Evolutionary conservation across 1,140 invertebrate genomes (phyloP), one percentile per base, ranked within the genome.

Genomic region (Ridgeia piscesae): DNA sequence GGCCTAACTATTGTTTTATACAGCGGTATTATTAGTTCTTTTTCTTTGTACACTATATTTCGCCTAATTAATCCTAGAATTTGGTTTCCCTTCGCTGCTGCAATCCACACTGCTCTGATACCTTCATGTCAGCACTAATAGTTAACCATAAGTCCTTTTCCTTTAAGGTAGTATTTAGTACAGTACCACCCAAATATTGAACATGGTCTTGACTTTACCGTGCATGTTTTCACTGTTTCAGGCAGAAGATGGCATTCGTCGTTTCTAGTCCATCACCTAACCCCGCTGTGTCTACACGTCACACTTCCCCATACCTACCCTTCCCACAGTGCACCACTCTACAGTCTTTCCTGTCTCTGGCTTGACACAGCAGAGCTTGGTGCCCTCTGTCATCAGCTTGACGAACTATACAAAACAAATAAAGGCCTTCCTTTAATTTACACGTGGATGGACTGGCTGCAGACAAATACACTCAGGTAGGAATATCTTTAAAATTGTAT

Each of bases 381-480:
- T 1, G 89, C 92, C 17, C 89, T 94, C 77, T 94, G 94, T 93
- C 42, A 89, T 33, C 92, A 93, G 89, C 89, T 95, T 92, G 94
- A 94, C 58, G 89, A 21, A 14, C 34, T 95, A 89, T 95, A 94
- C 94, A 58, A 93, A 58, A 94, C 94, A 42, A 92, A 88, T 33
- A 33, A 21, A 17, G 58, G 89, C 6, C 94, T 94, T 93, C 94
- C 94, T 33, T 92, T 95, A 35, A 17, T 95, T 6, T 94, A 93
- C 90, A 94, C 93, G 34, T 95, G 94, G 94, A 92, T 94, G n/a
- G 93, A 94, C 91, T 94, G 94, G 94, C 92, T 95, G 91, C 94
- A 95, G 88, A 93, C 94, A 91, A 94, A 94, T 92, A 77, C 92
- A 33, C 89, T 94, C 6, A 93, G 92, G 94, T 95, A 92, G 88